Conservation (phyloP, 2,888 invertebrate genomes). For the Nebria salina region DNA sequence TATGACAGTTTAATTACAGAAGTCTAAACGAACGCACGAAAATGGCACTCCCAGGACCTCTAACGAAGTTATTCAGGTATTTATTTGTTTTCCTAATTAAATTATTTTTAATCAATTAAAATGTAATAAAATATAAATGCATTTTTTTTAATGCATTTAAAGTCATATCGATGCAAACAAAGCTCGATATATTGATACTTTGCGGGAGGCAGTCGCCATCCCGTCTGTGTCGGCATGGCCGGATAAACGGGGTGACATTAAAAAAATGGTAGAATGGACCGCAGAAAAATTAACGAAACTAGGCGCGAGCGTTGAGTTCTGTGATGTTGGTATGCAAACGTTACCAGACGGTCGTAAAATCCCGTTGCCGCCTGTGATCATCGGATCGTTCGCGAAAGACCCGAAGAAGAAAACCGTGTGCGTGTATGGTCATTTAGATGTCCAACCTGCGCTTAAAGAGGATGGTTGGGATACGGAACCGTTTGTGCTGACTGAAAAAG, state of each 20-base stretch:
- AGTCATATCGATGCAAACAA: conserved; percentile 85
- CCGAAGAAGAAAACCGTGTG: conserved; percentile 90
- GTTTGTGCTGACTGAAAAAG: conserved; percentile 85
- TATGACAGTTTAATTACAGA: conserved; percentile 22
- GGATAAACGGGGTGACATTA: conserved; percentile 80
- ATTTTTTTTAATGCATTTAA: conserved; percentile 46
- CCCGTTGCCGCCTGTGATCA: conserved; percentile 85
- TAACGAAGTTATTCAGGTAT: conserved; percentile 60
- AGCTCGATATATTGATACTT: conserved; percentile 76
- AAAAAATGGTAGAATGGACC: conserved; percentile 88
- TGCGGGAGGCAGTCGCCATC: conserved; percentile 90
- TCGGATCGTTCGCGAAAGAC: conserved; percentile 84
- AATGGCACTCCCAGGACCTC: conserved; percentile 62
- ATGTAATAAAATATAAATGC: not conserved
- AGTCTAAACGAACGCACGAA: conserved; percentile 40
- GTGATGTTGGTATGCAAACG: conserved; percentile 79
- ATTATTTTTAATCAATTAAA: too few species aligned
- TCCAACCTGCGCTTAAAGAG: conserved; percentile 86
- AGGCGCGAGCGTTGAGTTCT: conserved; percentile 77
- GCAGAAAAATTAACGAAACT: conserved; percentile 73
- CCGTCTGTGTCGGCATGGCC: conserved; percentile 95
- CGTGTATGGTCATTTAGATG: conserved; percentile 97
- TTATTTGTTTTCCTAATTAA: too few species aligned
- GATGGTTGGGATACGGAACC: conserved; percentile 98
- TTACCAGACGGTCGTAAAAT: conserved; percentile 77